A percentile compares a stretch with the other conserved stretches of the same genome.
phyloP scores from a whole-genome alignment of 2,797 vertebrate species.

The Bovichtus diacanthus region DNA sequence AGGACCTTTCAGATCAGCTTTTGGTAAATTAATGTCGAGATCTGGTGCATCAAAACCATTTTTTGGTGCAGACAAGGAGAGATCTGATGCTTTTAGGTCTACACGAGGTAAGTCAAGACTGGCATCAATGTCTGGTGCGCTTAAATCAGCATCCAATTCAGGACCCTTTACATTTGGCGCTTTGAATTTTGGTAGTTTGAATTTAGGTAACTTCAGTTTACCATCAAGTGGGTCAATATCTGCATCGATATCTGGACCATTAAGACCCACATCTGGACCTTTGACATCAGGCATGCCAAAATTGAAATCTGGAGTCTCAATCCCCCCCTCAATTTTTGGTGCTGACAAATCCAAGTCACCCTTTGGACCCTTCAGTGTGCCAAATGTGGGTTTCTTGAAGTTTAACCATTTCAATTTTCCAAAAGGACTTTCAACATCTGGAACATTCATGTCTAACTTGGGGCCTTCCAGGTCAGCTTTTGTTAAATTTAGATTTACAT shows the following conservation, averaged over 20 bases:
- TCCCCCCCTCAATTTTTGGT: conserved; percentile 57
- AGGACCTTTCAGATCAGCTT: conserved; percentile 36
- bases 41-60: conserved; percentile 42
- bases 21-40: conserved; percentile 33
- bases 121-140: conserved; percentile 28
- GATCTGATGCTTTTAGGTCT: conserved; percentile 30
- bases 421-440: conserved; percentile 59
- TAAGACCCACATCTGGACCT: conserved; percentile 59
- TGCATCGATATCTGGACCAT: conserved; percentile 48
- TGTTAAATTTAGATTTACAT: conserved; percentile 50
- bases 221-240: conserved; percentile 42
- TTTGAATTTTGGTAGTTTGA: conserved; percentile 56
- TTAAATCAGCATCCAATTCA: conserved; percentile 58
- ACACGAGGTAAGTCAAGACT: conserved; percentile 43
- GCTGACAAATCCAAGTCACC: conserved; percentile 58
- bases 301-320: conserved; percentile 56
- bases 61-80: conserved; percentile 44
- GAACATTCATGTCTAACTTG: conserved; percentile 44
- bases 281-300: conserved; percentile 56
- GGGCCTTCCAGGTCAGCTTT: conserved; percentile 57
- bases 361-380: conserved; percentile 62
- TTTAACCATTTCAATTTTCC: conserved; percentile 66
- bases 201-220: conserved; percentile 49
- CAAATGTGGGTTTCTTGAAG: conserved; percentile 66
- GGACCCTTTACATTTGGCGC: conserved; percentile 48